Base-by-base conservation (phyloP, 2,113 vertebrate species). In the Mystacornis crossleyi region DNA sequence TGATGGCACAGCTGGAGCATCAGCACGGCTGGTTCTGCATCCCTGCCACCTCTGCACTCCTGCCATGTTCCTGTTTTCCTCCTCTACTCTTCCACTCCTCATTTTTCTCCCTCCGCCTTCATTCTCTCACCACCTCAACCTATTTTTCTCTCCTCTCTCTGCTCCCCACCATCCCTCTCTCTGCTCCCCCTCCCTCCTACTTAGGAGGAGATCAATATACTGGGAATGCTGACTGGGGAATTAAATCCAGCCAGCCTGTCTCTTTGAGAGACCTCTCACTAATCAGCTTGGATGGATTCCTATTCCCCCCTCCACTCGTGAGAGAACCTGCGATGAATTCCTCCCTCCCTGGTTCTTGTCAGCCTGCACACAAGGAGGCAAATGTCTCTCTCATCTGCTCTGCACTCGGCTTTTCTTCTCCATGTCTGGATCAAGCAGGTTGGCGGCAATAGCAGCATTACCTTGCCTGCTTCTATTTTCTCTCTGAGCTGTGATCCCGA, bases 201-300 rank as follows among this genome's bases (percentile, higher is more conserved):
- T 94, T 93, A 87, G 74, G 81, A 90, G 91, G 71, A 93, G 95
- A 96, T 97, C 94, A 93, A 96, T 96, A 95, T 64, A 78, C 89
- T 72, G 87, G 93, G 95, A 96, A 97, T 96, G 93, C 94, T 96
- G 96, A 96, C 93, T 89, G 79, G 95, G 89, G 95, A 97, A 85
- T 93, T 94, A 81, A 95, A 95, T 47, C 94, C 89, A 91, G 93
- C 80, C 93, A 94, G 89, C 78, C 84, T 91, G 91, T 92, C 96
- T 97, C 84, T 91, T 81, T 85, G 73, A 96, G 87, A 94, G 79
- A 91, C 90, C 91, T 91, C 95, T 96, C 84, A 61, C 94, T 96
- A 95, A 96, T 96, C 96, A 96, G 89, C 96, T 94, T 90, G 91
- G 91, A 96, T n/a, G 54, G 73, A 58, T 95, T 95, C 93, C 96